Evolutionary conservation across 2,797 vertebrate genomes (phyloP), one percentile per base, ranked within the genome.

Genomic region (Florisuga fusca): DNA sequence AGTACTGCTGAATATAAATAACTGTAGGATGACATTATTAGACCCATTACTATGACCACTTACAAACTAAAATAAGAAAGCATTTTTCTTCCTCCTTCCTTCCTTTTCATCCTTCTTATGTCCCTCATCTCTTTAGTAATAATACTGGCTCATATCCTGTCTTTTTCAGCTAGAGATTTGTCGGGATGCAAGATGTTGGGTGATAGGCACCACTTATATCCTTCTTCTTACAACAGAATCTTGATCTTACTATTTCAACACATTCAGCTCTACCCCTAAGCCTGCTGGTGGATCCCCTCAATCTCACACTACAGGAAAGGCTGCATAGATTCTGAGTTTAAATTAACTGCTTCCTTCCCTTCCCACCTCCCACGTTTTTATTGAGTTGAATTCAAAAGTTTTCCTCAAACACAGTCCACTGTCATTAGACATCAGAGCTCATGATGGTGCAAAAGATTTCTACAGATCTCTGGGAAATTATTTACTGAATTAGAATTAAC

Each of bases 1-100:
- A 88, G 66, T 36, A 79, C 33, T 69, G 80, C 48, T 84, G 59
- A 88, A 88, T 29, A 90, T 81, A 87, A 88, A 73, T 88, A 84
- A 94, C 55, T 63, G 63, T 13, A 48, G 48, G 54, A 67, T 55
- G 72, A 73, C 66, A 78, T 89, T 81, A 86, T 90, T 71, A 88
- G 81, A 81, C 41, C 59, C 73, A 94, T 86, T 79, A 59, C 67
- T 79, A 13, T 22, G 62, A n/a, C 62, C 67, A 79, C 77, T 34
- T 62, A 34, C 51, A 87, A 67, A 16, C 55, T 59, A 41, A 51
- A 80, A 85, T 54, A 31, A 43, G 66, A 2, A 3, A 41, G 38
- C 25, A 73, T 82, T 93, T 92, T 73, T 68, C 58, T 72, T 76
- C 20, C 62, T 72, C 74, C 20, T 41, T 55, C 38, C 38, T 41